Conservation (phyloP, 2,113 vertebrate genomes). For the Chaetura pelagica region DNA sequence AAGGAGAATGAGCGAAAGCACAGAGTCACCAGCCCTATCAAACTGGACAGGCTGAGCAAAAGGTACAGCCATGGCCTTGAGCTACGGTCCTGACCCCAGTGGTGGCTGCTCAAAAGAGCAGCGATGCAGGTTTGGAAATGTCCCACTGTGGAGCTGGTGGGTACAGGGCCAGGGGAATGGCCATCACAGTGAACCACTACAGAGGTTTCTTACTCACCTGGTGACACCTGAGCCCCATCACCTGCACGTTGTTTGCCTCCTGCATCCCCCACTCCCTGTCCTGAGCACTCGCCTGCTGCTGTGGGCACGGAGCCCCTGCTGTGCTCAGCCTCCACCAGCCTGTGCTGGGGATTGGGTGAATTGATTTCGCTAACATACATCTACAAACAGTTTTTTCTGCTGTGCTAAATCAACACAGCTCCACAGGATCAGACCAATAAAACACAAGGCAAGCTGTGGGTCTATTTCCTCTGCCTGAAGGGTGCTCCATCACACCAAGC, state of each 20-base stretch:
- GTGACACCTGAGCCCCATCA: neutral
- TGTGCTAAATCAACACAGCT: slow-evolving; percentile 35
- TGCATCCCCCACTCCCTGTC: neutral
- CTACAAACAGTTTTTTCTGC: slow-evolving; percentile 12
- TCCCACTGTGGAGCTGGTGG: neutral
- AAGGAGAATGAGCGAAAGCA: neutral
- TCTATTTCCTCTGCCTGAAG: slow-evolving; percentile 56
- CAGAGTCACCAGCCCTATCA: neutral
- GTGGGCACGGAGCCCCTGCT: rapidly evolving
- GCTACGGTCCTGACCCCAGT: rapidly evolving
- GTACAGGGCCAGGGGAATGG: rapidly evolving
- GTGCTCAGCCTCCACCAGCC: neutral
- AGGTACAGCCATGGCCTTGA: neutral
- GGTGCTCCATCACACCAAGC: slow-evolving; percentile 25
- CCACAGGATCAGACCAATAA: slow-evolving; percentile 34
- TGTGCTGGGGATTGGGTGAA: rapidly evolving
- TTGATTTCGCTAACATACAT: neutral
- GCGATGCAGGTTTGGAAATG: neutral
- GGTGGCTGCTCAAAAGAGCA: neutral
- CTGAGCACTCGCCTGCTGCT: neutral
- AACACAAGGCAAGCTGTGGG: slow-evolving; percentile 24
- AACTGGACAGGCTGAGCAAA: neutral
- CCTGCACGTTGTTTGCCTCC: neutral
- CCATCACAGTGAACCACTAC: neutral
- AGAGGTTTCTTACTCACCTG: neutral